A percentile compares a stretch with the other conserved stretches of the same genome.
Evolutionary conservation across 1,140 invertebrate species (phyloP).

Genomic region (Ips typographus): DNA sequence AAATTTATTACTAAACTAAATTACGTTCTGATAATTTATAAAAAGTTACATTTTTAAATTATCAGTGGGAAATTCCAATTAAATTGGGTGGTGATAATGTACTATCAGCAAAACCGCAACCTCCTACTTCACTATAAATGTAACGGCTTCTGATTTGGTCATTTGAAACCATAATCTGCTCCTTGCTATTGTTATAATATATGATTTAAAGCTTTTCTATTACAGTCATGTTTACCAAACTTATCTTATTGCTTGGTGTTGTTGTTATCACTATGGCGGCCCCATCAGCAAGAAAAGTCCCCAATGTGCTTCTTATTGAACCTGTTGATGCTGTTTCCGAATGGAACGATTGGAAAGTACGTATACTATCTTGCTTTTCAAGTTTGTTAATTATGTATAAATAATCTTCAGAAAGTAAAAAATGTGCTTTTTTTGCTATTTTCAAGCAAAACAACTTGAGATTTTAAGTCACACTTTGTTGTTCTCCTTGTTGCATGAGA

Average conservation of each 20-base stretch:
- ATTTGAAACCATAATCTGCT: no score
- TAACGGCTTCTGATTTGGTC: no score
- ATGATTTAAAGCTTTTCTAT: background rate
- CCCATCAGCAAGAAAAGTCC: background rate
- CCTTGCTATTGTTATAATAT: background rate
- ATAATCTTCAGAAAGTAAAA: background rate
- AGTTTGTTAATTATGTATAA: no score
- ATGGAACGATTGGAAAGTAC: conserved; percentile 17
- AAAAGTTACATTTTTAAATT: no score
- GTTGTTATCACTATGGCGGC: conserved; percentile 10
- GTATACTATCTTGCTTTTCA: background rate
- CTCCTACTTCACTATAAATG: no score
- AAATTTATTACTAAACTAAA: no score
- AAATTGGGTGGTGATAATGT: no score
- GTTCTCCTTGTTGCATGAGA: background rate
- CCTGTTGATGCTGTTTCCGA: conserved; percentile 5
- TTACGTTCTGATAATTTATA: no score
- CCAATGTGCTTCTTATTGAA: background rate
- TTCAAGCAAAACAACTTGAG: background rate
- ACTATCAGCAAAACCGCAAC: no score
- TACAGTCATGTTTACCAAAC: conserved; percentile 3
- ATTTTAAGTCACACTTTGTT: background rate
- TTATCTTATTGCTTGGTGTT: background rate
- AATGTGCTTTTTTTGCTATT: background rate
- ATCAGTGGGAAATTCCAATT: no score